phyloP scores from a whole-genome alignment of 2,888 invertebrate species.

The Eustalomyia histrio region DNA sequence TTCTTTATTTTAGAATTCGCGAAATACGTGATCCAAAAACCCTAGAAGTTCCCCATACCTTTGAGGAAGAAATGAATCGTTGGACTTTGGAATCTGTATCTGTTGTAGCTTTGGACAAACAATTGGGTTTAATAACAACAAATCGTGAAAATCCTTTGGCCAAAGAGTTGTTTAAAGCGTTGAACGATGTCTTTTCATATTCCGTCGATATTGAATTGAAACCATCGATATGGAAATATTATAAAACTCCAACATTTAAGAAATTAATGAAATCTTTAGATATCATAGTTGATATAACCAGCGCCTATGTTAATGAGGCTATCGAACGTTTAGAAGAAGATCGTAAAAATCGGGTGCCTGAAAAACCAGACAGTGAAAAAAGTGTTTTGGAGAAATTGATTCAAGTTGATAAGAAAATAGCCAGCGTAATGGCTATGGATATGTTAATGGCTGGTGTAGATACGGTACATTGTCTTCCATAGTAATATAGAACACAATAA shows the following conservation, averaged over 20 bases:
- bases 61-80: slow-evolving; percentile 81
- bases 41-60: slow-evolving; percentile 78
- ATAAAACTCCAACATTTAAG: slow-evolving; percentile 69
- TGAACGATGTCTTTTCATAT: slow-evolving; percentile 57
- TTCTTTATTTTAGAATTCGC: slow-evolving; percentile 76
- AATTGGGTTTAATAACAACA: slow-evolving; percentile 71
- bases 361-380: slow-evolving; percentile 73
- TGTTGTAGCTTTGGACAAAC: slow-evolving; percentile 78
- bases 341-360: slow-evolving; percentile 57
- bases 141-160: slow-evolving; percentile 65
- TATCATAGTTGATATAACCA: slow-evolving; percentile 69
- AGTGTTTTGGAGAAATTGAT: slow-evolving; percentile 85
- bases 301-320: slow-evolving; percentile 76
- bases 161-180: slow-evolving; percentile 66
- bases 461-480: slow-evolving; percentile 81
- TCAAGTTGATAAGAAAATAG: slow-evolving; percentile 82
- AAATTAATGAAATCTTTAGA: slow-evolving; percentile 70
- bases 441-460: slow-evolving; percentile 87
- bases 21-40: slow-evolving; percentile 72
- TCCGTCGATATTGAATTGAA: slow-evolving; percentile 68
- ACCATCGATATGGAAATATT: slow-evolving; percentile 70
- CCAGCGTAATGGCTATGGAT: slow-evolving; percentile 85
- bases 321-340: slow-evolving; percentile 69
- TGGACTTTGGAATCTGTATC: slow-evolving; percentile 83
- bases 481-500: too few relatives aligned